Evolutionary conservation across 2,888 invertebrate genomes (phyloP).

Genomic region (Pseudoips prasinana): DNA sequence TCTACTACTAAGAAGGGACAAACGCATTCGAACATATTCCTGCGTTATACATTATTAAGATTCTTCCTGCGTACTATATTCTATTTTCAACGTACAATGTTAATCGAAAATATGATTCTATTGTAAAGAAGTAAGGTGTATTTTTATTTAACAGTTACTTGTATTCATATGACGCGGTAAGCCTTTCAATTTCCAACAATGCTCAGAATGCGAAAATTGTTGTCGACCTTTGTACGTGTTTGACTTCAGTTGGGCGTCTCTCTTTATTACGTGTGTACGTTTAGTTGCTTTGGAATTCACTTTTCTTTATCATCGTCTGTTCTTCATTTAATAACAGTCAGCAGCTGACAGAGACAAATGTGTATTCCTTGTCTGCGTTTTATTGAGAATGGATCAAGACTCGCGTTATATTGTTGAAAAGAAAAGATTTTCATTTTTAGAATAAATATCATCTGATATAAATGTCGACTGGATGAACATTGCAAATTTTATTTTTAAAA

Average conservation of each 20-base stretch:
- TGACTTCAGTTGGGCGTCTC: constrained; percentile 41
- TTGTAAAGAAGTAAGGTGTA: constrained; percentile 22
- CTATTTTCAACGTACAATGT: constrained; percentile 5
- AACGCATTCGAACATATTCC: constrained; percentile 43
- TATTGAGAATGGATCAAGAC: constrained; percentile 12
- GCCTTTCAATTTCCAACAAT: constrained; percentile 66
- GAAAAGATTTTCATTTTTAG: too few relatives aligned
- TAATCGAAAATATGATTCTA: constrained; percentile 19
- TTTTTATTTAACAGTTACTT: constrained; percentile 19
- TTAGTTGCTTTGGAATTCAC: constrained; percentile 39
- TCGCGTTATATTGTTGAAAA: constrained; percentile 2
- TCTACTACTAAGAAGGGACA: constrained; percentile 31
- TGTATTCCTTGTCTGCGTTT: constrained; percentile 9
- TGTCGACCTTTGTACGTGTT: constrained; percentile 63
- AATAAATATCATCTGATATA: too few relatives aligned
- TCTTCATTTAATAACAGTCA: constrained; percentile 30
- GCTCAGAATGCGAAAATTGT: constrained; percentile 68
- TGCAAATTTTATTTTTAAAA: too few relatives aligned
- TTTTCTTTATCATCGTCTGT: constrained; percentile 28
- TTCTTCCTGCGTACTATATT: constrained; percentile 47
- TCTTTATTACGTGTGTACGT: constrained; percentile 37
- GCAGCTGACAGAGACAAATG: constrained; percentile 24
- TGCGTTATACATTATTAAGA: constrained; percentile 53
- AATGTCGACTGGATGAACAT: too few relatives aligned
- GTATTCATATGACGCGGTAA: constrained; percentile 46